Percentiles rank a stretch among this genome's conserved stretches.
Evolutionary conservation across 2,113 vertebrate species (phyloP).

Genomic region (Dolichotis patagonum): DNA sequence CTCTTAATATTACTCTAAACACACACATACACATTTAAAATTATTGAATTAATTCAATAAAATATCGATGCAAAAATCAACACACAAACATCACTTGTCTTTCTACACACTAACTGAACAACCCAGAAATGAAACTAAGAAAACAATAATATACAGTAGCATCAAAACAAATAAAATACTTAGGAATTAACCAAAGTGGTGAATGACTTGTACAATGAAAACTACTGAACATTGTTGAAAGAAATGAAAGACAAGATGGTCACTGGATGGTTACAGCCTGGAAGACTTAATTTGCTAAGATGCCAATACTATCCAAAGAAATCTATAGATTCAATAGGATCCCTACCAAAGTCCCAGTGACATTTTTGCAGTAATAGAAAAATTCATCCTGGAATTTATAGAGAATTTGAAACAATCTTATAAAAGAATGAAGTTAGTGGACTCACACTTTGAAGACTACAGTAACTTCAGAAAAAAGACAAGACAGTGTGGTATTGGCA

Average conservation of each 20-base stretch:
- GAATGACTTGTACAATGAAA: not conserved
- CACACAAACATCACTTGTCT: not conserved
- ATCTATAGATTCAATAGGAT: not conserved
- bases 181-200: not conserved
- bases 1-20: not conserved
- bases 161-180: not conserved
- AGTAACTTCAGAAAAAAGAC: not conserved
- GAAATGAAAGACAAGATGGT: not conserved
- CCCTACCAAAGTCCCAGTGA: not conserved
- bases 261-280: not conserved
- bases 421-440: not conserved
- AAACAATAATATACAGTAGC: not conserved
- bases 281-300: not conserved
- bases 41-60: not conserved
- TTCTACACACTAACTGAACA: not conserved
- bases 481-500: not conserved
- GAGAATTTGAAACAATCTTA: not conserved
- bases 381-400: not conserved
- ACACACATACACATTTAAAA: not conserved
- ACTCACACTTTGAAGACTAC: not conserved
- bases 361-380: not conserved
- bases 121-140: not conserved
- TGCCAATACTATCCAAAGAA: not conserved
- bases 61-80: not conserved
- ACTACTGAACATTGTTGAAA: not conserved